A percentile compares a stretch with the other conserved stretches of the same genome.
phyloP scores from a whole-genome alignment of 2,888 invertebrate genomes.

The Pocota personata region DNA sequence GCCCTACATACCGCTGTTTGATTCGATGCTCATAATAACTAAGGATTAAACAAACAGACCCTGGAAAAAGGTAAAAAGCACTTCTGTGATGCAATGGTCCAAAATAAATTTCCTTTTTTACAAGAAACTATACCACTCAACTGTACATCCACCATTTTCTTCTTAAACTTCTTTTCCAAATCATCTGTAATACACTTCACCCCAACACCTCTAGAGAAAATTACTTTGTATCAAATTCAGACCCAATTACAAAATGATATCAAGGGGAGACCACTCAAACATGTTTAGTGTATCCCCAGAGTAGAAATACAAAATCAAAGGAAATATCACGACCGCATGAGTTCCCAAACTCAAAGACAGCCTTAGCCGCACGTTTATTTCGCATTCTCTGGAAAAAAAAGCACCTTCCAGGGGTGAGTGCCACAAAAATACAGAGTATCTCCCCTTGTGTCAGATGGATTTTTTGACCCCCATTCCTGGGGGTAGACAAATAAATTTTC shows the following conservation, averaged over 20 bases:
- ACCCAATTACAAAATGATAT: constrained; percentile 52
- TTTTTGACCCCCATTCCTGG: constrained; percentile 7
- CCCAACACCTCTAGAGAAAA: constrained; percentile 32
- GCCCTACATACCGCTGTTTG: too few relatives aligned
- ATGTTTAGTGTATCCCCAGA: not conserved
- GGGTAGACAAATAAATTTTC: constrained; percentile 60
- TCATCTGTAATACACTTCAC: constrained; percentile 22
- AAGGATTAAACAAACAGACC: too few relatives aligned
- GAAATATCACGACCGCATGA: not conserved
- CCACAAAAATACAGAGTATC: not conserved
- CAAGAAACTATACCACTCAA: too few relatives aligned
- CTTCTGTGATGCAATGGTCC: too few relatives aligned
- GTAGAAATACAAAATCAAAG: not conserved
- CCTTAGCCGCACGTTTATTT: constrained; percentile 1
- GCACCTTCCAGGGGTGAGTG: constrained; percentile 21
- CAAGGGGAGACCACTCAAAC: constrained; percentile 20
- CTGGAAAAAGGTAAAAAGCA: too few relatives aligned
- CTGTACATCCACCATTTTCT: not conserved
- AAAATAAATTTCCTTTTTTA: too few relatives aligned
- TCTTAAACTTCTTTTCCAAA: not conserved
- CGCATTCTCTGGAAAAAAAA: not conserved
- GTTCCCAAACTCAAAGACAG: not conserved
- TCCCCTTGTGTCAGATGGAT: not conserved
- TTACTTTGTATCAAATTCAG: constrained; percentile 18
- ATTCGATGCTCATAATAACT: too few relatives aligned